Evolutionary conservation across 37 sponge, comb jelly and placozoan genomes (phyloP), one percentile per base, ranked within the genome.

Genomic region (Chondrilla cf. caribensis): DNA sequence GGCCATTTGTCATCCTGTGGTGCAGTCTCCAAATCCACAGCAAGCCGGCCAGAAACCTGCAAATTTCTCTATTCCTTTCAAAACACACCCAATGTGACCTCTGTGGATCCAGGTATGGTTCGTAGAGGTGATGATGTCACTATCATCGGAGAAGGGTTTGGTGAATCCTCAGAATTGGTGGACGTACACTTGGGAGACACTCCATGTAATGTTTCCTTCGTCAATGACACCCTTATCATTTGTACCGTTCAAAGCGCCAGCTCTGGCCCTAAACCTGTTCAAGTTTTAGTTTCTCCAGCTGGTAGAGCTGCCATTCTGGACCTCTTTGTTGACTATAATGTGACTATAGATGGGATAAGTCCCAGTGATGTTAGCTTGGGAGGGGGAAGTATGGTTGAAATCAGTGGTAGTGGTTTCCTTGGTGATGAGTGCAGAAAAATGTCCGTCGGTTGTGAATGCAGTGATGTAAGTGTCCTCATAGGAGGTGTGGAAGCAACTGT

Each of bases 331-430:
- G 8, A 81, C 51, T 91, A 87, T 59, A 36, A 29, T 44, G 55
- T 91, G 0, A 31, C 32, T 17, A 22, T 89, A 2, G 47, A 28
- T n/a, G 41, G 60, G 22, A 75, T 89, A 37, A 54, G 4, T 54
- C 84, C 84, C 3, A 21, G 33, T 0, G 41, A n/a, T 38, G 87
- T 90, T 18, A 83, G 93, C 26, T 33, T 58, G 17, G 87, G 68
- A 21, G 93, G 93, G 1, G 90, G 93, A 24, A 71, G 77, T 0
- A 51, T 54, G 21, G 75, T 89, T 14, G 37, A 32, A 3, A 83
- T 93, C 37, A 62, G 37, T 60, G 93, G 93, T 36, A 60, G 33
- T 76, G 93, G 93, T n/a, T 92, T 92, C 76, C 38, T 54, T 22
- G n/a, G 25, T 5, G 21, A 32, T 24, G 7, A 22, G 19, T 7